phyloP scores from a whole-genome alignment of 1,140 invertebrate genomes.

The Sesamia nonagrioides region DNA sequence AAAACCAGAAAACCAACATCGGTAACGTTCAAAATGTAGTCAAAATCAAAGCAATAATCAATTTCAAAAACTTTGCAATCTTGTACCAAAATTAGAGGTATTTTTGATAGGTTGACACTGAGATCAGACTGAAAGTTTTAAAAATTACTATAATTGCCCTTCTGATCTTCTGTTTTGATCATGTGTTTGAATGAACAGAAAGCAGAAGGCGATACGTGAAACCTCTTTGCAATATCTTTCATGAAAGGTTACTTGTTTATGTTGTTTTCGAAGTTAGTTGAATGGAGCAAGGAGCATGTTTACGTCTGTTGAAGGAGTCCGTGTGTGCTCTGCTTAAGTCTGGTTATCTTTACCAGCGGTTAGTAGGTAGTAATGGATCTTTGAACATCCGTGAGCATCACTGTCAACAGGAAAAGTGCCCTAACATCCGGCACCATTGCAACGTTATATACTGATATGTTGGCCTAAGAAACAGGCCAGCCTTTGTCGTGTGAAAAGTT shows the following conservation, averaged over 20 bases:
- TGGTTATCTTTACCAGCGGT: background rate
- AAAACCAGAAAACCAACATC: background rate
- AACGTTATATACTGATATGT: too few species aligned
- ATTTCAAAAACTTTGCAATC: too few species aligned
- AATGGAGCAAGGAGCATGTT: background rate
- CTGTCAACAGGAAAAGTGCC: too few species aligned
- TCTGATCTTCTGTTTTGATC: background rate
- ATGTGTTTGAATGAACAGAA: background rate
- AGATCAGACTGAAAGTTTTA: too few species aligned
- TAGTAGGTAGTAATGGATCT: background rate
- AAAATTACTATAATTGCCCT: too few species aligned
- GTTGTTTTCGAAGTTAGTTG: slow-evolving; percentile 5
- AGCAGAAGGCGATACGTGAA: background rate
- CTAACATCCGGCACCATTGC: too few species aligned
- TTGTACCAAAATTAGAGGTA: too few species aligned
- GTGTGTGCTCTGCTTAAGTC: background rate
- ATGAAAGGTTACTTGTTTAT: slow-evolving; percentile 6
- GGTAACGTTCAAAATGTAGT: too few species aligned
- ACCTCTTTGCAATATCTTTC: slow-evolving; percentile 12
- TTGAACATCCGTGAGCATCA: background rate
- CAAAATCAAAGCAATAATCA: too few species aligned
- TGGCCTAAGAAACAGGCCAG: too few species aligned
- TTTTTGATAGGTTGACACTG: too few species aligned
- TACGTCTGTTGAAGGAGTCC: background rate
- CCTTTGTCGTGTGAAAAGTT: too few species aligned